These are phyloP conservation scores for Leptinotarsa texana DNA, from an alignment of 1,140 invertebrate species.

Conservation along the genomic window DNA sequence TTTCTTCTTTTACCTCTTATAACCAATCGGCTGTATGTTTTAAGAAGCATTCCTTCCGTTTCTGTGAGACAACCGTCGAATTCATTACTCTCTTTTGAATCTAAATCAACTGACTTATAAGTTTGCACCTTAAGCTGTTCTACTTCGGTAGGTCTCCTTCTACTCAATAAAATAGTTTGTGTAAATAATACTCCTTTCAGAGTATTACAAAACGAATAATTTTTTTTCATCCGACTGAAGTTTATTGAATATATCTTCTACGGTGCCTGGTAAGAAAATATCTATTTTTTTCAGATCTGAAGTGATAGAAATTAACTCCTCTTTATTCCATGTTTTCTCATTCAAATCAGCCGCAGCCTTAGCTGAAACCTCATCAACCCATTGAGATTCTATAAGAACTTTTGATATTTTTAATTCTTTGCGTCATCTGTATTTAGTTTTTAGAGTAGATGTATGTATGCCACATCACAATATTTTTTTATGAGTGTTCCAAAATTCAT, in stretches of 20 bases:
- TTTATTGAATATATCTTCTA: not conserved
- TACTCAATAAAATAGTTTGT: conserved; percentile 32
- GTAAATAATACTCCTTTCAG: conserved; percentile 32
- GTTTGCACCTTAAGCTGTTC: too few species aligned
- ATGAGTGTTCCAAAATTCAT: too few species aligned
- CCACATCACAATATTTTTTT: not conserved
- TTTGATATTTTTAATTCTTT: conserved; percentile 33
- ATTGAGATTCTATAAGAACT: conserved; percentile 32
- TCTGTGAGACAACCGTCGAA: too few species aligned
- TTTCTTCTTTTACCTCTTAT: too few species aligned
- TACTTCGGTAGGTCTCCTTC: not conserved
- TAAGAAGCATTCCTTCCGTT: too few species aligned
- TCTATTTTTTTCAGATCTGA: not conserved
- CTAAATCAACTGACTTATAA: too few species aligned
- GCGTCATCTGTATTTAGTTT: conserved; percentile 4
- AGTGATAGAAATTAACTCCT: conserved; percentile 17
- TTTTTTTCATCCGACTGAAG: conserved; percentile 18
- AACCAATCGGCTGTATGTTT: too few species aligned
- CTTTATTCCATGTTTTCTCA: conserved; percentile 36
- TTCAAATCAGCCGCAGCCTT: conserved; percentile 28
- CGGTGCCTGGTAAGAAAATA: not conserved
- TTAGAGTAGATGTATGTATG: conserved; percentile 6
- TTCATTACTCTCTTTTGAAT: too few species aligned
- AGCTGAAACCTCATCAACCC: conserved; percentile 26
- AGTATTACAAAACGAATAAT: conserved; percentile 15